Base-by-base conservation (phyloP, 2,888 invertebrate species). In the Campoplex nolae region DNA sequence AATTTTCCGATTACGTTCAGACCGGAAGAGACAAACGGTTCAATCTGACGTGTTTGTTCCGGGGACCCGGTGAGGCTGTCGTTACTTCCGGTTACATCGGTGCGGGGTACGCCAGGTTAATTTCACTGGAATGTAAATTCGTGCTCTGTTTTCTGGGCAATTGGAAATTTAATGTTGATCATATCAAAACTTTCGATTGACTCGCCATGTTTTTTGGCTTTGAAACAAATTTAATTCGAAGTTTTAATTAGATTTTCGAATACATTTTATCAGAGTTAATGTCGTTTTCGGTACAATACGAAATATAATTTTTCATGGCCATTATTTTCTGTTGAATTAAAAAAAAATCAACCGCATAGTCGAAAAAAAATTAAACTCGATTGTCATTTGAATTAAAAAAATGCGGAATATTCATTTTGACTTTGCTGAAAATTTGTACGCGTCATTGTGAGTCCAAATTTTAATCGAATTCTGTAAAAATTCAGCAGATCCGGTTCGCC, bases 51-150 rank as follows among this genome's bases (percentile, higher is more conserved):
- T 98, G 98, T 92, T 95, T 98, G 82, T 98, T 98, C 95, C 96
- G 98, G 90, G 98, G 98, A 45, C 98, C 98, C 0, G 98, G 98
- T 35, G 98, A 98, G 94, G 98, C 98, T 16, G 97, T 98, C 3
- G 98, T 98, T 81, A 98, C 98, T 23, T 98, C 98, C 42, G 98
- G 98, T 91, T 98, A 98, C 94, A 98, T 98, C 91, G 98, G 98
- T 90, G 98, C 98, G 90, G 98, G 98, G 98, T 97, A 96, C 96
- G 93, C 42, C 83, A 89, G 87, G 83, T 88, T 84, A 86, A 89
- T 85, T 84, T 83, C 84, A 51, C 51, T 35, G 54, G 42, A 51
- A 48, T 38, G 28, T 32, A 13, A 8, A 35, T 42, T 42, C 7
- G 42, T 8, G 42, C 42, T 42, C 8, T 42, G 42, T 42, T 6